These are phyloP conservation scores for Meriones psammophilus DNA, from an alignment of 2,797 vertebrate species.

Conservation along the genomic window DNA sequence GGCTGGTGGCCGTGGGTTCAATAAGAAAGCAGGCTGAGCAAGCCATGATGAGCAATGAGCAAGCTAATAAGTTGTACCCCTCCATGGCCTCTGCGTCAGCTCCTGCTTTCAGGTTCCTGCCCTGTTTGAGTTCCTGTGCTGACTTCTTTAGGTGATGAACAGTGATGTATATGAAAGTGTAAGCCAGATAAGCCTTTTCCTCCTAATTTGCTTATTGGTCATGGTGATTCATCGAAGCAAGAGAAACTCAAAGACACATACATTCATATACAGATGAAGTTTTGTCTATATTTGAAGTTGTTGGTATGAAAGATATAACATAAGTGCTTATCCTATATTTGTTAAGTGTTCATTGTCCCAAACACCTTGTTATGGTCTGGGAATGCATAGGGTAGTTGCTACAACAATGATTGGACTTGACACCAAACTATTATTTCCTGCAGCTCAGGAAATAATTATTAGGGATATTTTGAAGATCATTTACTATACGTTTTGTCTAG, in stretches of 20 bases:
- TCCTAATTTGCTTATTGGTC: background rate
- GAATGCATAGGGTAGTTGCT: background rate
- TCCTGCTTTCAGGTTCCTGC: background rate
- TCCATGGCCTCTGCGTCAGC: background rate
- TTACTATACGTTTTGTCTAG: background rate
- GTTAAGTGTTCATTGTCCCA: background rate
- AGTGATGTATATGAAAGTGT: background rate
- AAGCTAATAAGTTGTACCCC: background rate
- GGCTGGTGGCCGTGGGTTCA: background rate
- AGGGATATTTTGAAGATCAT: constrained; percentile 24
- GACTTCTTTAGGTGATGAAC: background rate
- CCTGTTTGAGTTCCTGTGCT: background rate
- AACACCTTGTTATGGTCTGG: background rate
- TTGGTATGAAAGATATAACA: background rate
- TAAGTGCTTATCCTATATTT: background rate
- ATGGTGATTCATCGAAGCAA: background rate
- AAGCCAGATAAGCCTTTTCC: background rate
- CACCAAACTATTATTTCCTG: constrained; percentile 45
- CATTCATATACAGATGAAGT: background rate
- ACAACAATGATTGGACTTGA: constrained; percentile 35
- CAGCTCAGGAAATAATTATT: constrained; percentile 12
- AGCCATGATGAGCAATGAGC: background rate
- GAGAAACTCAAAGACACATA: background rate
- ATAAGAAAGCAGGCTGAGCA: background rate
- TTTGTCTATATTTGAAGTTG: background rate